phyloP scores from a whole-genome alignment of 2,888 invertebrate species.

The Aromia moschata region DNA sequence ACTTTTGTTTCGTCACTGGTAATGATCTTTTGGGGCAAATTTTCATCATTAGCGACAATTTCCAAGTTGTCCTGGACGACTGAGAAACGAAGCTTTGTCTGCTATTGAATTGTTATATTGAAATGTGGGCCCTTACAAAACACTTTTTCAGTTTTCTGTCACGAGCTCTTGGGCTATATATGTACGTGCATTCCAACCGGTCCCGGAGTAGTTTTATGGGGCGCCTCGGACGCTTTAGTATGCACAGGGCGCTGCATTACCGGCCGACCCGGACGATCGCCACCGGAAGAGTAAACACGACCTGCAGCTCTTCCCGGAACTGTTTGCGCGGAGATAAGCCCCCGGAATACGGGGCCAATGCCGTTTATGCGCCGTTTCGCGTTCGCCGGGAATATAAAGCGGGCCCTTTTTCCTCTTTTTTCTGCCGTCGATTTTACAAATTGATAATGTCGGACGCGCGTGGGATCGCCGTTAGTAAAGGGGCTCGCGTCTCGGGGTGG shows the following conservation, averaged over 20 bases:
- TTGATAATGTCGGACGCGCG: constrained; percentile 7
- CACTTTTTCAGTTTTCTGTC: too few relatives aligned
- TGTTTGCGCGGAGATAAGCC: constrained; percentile 16
- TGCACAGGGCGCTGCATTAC: constrained; percentile 17
- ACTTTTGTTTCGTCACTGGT: too few relatives aligned
- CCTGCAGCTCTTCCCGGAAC: constrained; percentile 18
- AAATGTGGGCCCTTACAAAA: too few relatives aligned
- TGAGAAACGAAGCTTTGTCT: too few relatives aligned
- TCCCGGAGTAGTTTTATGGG: background rate
- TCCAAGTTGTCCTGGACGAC: too few relatives aligned
- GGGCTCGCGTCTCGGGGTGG: background rate
- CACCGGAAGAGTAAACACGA: constrained; percentile 19
- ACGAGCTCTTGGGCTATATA: too few relatives aligned
- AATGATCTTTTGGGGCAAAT: too few relatives aligned
- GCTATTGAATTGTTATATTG: too few relatives aligned
- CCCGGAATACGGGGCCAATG: constrained; percentile 9
- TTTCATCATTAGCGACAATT: too few relatives aligned
- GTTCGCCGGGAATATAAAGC: constrained; percentile 1
- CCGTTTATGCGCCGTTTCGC: constrained; percentile 7
- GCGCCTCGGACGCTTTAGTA: constrained; percentile 11
- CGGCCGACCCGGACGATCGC: constrained; percentile 4
- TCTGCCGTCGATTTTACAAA: constrained; percentile 7
- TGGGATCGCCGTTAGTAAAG: too few relatives aligned
- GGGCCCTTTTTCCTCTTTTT: background rate
- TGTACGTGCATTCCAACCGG: constrained; percentile 8